Evolutionary conservation across 2,113 vertebrate species (phyloP).

Genomic region (Chloropsis hardwickii): DNA sequence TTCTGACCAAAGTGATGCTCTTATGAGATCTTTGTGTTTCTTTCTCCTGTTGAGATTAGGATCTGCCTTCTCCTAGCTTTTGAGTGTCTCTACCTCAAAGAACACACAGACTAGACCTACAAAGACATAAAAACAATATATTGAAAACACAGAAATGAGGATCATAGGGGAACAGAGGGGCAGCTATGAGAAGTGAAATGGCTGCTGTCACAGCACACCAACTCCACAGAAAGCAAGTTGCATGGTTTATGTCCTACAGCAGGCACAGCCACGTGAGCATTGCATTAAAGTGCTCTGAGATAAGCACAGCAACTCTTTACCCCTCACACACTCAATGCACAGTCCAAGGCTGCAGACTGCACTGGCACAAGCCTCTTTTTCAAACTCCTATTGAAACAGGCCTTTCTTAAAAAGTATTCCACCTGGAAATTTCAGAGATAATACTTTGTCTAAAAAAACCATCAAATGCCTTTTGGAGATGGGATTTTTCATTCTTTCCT

Average conservation of each 20-base stretch:
- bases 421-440: background rate
- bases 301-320: background rate
- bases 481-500: background rate
- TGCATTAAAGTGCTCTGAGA: background rate
- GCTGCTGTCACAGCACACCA: background rate
- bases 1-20: background rate
- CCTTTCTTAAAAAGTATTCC: background rate
- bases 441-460: background rate
- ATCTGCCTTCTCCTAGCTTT: background rate
- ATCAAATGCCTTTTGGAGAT: background rate
- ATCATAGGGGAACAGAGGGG: background rate
- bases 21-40: background rate
- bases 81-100: background rate
- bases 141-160: background rate
- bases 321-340: fast-evolving
- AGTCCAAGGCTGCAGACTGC: background rate
- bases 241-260: background rate
- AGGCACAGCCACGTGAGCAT: background rate
- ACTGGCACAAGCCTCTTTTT: background rate
- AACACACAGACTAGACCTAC: background rate
- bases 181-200: background rate
- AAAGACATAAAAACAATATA: background rate
- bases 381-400: background rate
- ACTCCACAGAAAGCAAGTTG: background rate
- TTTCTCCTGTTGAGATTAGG: background rate